Base-by-base conservation (phyloP, 2,797 vertebrate species). In the Propithecus perrieri region DNA sequence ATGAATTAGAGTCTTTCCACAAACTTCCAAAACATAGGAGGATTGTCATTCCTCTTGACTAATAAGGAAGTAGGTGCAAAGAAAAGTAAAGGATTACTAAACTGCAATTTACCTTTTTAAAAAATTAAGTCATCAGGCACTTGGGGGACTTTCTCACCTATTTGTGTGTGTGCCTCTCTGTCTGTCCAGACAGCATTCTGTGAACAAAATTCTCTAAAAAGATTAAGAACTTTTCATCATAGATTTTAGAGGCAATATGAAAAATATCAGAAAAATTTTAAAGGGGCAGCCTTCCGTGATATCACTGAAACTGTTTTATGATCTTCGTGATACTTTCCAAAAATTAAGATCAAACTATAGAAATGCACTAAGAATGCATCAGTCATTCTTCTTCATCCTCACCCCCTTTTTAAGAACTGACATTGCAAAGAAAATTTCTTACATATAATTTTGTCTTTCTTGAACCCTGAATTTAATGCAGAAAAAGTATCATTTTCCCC, bases 21-120 rank as follows among this genome's bases (percentile, higher is more conserved):
- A 94, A 95, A 90, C 55, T 95, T 97, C n/a, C 11, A 83, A 92
- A 80, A 48, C 35, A 43, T 13, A 80, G 43, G 79, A 57, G 9
- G 2, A 7, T 7, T 65, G 4, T 78, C 20, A 11, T 91, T 41
- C 18, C 30, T 71, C 41, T 71, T 80, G 57, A 30, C 46, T 43
- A 91, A 7, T 2, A 26, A 92, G 7, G 43, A 95, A 79, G 11
- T 33, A 74, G 69, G 1, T 13, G 43, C 2, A n/a, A 30, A 78
- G n/a, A 41, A 57, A 74, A 35, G 26, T 22, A 59, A 85, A 92
- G 46, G 11, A 48, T 7, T 71, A 38, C 48, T 55, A 69, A 84
- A 61, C 26, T 53, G 22, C 8, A 63, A 8, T 38, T 33, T 28
- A 41, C 11, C 50, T 81, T 76, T 3, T 50, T 10, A 33, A 78